Percentiles rank a stretch among this genome's conserved stretches.
Conservation (phyloP, 2,888 invertebrate genomes). For the Eupithecia subumbrata region DNA sequence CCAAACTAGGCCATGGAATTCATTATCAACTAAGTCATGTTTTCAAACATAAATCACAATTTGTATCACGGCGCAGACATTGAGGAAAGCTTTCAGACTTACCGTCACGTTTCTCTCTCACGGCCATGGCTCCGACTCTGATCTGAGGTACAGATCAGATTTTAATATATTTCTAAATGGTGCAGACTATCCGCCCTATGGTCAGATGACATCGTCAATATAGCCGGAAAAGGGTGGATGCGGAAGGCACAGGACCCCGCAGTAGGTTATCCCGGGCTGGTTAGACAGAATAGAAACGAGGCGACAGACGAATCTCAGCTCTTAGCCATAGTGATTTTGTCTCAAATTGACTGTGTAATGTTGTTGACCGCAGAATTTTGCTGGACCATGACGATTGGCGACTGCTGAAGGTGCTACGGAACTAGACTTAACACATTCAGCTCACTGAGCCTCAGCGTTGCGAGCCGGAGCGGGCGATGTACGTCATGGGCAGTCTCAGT, state of each 20-base stretch:
- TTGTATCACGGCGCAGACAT: conserved; percentile 6
- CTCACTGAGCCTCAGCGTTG: too few relatives aligned
- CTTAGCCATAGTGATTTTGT: background rate
- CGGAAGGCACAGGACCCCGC: background rate
- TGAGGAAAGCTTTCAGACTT: conserved; percentile 17
- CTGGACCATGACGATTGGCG: background rate
- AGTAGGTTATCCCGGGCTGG: background rate
- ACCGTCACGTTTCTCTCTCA: conserved; percentile 29
- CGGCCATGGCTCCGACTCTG: conserved; percentile 11
- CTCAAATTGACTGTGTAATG: too few relatives aligned
- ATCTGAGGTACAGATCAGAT: conserved; percentile 1
- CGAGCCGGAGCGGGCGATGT: too few relatives aligned
- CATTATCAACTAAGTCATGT: conserved; percentile 15
- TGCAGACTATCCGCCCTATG: background rate
- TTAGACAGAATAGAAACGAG: background rate
- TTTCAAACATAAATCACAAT: conserved; percentile 19
- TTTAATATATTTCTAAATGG: background rate
- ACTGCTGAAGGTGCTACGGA: too few relatives aligned
- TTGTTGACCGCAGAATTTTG: background rate
- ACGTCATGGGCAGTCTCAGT: background rate
- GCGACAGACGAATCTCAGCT: background rate
- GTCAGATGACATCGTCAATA: background rate
- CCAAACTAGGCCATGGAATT: conserved; percentile 14
- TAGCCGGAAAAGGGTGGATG: background rate
- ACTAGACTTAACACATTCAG: too few relatives aligned